A percentile compares a stretch with the other conserved stretches of the same genome.
Conservation (phyloP, 1,140 invertebrate species). For the Chelonus insularis region DNA sequence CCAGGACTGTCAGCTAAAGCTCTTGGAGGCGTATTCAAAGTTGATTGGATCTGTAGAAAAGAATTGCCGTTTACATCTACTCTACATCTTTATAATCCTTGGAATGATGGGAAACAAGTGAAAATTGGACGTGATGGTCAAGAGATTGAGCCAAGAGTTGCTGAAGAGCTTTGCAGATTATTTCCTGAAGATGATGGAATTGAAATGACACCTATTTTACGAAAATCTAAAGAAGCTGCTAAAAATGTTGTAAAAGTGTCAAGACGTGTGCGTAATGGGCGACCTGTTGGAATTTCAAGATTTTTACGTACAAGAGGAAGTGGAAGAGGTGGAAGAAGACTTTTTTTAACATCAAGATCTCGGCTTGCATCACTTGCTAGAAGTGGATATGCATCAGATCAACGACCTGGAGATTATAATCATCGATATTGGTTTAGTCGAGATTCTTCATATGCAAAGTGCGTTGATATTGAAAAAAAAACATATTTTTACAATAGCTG, state of each 20-base stretch:
- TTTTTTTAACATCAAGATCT: conserved; percentile 57
- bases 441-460: conserved; percentile 54
- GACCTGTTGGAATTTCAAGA: conserved; percentile 62
- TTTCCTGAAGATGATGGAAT: conserved; percentile 92
- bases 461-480: conserved; percentile 17
- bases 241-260: conserved; percentile 59
- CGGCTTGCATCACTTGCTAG: conserved; percentile 55
- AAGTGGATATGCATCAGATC: conserved; percentile 48
- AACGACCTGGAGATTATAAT: conserved; percentile 49
- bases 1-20: conserved; percentile 90
- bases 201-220: conserved; percentile 86
- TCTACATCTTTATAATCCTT: conserved; percentile 92
- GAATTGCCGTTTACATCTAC: conserved; percentile 92
- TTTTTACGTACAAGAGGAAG: conserved; percentile 58
- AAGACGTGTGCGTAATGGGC: conserved; percentile 55
- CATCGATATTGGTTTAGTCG: conserved; percentile 56
- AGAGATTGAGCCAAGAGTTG: conserved; percentile 94
- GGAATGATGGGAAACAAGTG: conserved; percentile 98
- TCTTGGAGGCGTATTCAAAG: conserved; percentile 91
- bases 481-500: neutral
- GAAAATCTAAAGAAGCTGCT: conserved; percentile 84
- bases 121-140: conserved; percentile 98
- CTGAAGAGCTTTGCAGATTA: conserved; percentile 89
- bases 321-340: conserved; percentile 49
- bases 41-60: conserved; percentile 96